Evolutionary conservation across 2,888 invertebrate species (phyloP), one percentile per base, ranked within the genome.

Genomic region (Meandrusa payeni): DNA sequence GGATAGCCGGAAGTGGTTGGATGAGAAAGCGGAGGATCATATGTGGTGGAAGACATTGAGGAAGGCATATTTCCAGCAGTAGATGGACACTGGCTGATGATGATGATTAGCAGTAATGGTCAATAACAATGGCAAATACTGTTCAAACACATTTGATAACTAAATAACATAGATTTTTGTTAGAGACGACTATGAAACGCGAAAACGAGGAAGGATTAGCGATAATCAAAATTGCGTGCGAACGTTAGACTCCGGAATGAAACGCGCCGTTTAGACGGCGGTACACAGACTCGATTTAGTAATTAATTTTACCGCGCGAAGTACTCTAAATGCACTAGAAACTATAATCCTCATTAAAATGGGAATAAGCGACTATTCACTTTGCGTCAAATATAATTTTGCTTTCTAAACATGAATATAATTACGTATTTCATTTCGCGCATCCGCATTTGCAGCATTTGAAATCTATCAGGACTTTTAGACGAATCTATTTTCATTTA

Each of bases 311-410:
- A 76, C 76, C 70, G 72, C 71, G 74, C 69, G 75, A 82, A 83
- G 80, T 82, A 69, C 82, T 77, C 79, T 70, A 79, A 86, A 86
- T 83, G 85, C 82, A 82, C 75, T 71, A 77, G 79, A 79, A 83
- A 82, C 83, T 80, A 80, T 86, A 85, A 86, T 86, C 83, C 85
- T 75, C 76, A 80, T 81, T 82, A 81, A 85, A 85, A 80, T 79
- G 64, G 82, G 77, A 83, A 82, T 77, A 82, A 67, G 70, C 75
- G 74, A 67, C 80, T 77, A 78, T 85, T 83, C 81, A 73, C 73
- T 76, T 67, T 66, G 64, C 66, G 76, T 75, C 72, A 79, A 79
- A 82, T 82, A 81, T 81, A 77, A 81, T 82, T 83, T 78, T 75
- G 71, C 75, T 73, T 81, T 74, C 81, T 82, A 81, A 81, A 77